Evolutionary conservation across 2,113 vertebrate genomes (phyloP).

Genomic region (Cairina moschata): DNA sequence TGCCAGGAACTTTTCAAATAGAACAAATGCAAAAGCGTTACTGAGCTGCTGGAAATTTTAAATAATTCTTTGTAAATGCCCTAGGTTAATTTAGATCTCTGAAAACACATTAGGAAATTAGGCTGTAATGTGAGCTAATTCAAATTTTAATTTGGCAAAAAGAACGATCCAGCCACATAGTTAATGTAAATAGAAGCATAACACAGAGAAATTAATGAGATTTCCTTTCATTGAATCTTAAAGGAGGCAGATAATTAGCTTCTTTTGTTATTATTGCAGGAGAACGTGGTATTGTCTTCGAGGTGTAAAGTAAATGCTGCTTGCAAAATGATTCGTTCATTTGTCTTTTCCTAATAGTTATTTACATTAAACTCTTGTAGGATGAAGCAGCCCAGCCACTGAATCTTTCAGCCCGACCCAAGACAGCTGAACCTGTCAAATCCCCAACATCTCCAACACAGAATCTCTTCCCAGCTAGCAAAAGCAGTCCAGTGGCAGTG

Average conservation of each 20-base stretch:
- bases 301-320: slow-evolving; percentile 81
- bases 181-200: slow-evolving; percentile 90
- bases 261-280: slow-evolving; percentile 83
- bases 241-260: slow-evolving; percentile 86
- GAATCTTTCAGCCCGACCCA: slow-evolving; percentile 96
- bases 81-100: slow-evolving; percentile 85
- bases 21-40: slow-evolving; percentile 68
- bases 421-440: slow-evolving; percentile 92
- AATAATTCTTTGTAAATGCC: slow-evolving; percentile 85
- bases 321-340: slow-evolving; percentile 77
- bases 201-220: slow-evolving; percentile 86
- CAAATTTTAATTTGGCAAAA: slow-evolving; percentile 97
- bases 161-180: slow-evolving; percentile 88
- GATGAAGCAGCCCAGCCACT: slow-evolving; percentile 98
- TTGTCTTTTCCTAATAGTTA: slow-evolving; percentile 82
- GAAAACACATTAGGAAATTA: slow-evolving; percentile 94
- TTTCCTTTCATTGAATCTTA: slow-evolving; percentile 79
- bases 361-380: slow-evolving; percentile 82
- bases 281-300: slow-evolving; percentile 81
- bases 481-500: slow-evolving; percentile 90
- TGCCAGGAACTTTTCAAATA: slow-evolving; percentile 76
- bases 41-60: slow-evolving; percentile 76
- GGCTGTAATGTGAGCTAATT: slow-evolving; percentile 93
- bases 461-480: slow-evolving; percentile 90
- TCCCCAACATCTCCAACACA: slow-evolving; percentile 94